Evolutionary conservation across 2,113 vertebrate genomes (phyloP).

Genomic region (Apeltes quadracus): DNA sequence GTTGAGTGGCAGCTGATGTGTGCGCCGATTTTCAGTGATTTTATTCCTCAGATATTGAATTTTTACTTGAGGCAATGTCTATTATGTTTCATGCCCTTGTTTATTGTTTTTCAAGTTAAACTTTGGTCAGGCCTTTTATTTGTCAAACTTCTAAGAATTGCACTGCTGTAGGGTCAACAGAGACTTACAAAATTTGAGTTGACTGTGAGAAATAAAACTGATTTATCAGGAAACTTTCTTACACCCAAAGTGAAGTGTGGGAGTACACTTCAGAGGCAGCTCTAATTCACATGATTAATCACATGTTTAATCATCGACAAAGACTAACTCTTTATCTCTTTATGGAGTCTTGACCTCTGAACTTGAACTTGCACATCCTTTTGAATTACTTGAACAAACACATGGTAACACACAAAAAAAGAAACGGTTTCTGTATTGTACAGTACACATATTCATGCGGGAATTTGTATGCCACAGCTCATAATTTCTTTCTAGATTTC

Average conservation of each 20-base stretch:
- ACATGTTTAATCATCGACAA: background rate
- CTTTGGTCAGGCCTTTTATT: background rate
- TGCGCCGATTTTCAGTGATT: constrained; percentile 4
- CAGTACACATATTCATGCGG: constrained; percentile 15
- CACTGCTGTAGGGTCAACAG: background rate
- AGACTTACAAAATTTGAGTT: background rate
- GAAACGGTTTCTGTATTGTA: background rate
- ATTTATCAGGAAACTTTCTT: background rate
- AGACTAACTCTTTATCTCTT: background rate
- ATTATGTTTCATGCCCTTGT: background rate
- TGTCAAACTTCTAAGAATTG: background rate
- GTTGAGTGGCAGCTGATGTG: constrained; percentile 33
- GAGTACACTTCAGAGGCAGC: background rate
- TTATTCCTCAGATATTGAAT: constrained; percentile 21
- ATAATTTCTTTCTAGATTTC: background rate
- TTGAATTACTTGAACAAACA: background rate
- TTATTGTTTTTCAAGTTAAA: constrained; percentile 6
- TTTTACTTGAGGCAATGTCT: constrained; percentile 20
- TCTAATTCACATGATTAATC: constrained; percentile 3
- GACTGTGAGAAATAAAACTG: background rate
- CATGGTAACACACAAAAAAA: background rate
- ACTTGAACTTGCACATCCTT: background rate
- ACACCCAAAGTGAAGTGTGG: background rate
- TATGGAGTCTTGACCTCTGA: constrained; percentile 14
- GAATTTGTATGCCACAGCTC: constrained; percentile 19